Base-by-base conservation (phyloP, 2,888 invertebrate genomes). In the Deladenus siricidicola region DNA sequence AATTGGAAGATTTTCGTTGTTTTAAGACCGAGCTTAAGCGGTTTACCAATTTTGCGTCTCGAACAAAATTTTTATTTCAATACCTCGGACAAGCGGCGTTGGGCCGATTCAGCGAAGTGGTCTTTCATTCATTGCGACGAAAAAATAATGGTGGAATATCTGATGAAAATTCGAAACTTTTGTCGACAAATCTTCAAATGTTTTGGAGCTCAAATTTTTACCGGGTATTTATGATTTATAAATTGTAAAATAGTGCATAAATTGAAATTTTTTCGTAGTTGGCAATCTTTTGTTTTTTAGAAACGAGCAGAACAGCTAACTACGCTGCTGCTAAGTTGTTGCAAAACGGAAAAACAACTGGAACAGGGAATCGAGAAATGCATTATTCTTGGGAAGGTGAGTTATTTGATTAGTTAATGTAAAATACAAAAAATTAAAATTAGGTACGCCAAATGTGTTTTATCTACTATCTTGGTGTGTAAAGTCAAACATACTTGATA, bases 151-250 rank as follows among this genome's bases (percentile, higher is more conserved):
- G 14, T 6, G 39, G 39, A 34, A 34, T 34, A 34, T 6, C 39
- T 10, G 39, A n/a, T n/a, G n/a, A n/a, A n/a, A n/a, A n/a, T n/a
- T n/a, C 39, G 8, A 34, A 14, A 6, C 39, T 19, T 28, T 14
- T 28, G 30, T 56, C 71, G 4, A 67, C 72, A 4, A 65, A 69
- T 60, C 63, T 77, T 26, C 67, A 69, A 43, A 60, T 74, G 43
- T 73, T 72, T 60, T 76, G 76, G 76, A 65, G 65, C 2, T 62
- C 63, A 34, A 58, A 57, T 6, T 56, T 56, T 14, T 76, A 69
- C 58, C 65, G 64, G 62, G 73, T 74, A 50, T 19, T 56, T 59
- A 19, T n/a, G n/a, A n/a, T n/a, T n/a, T n/a, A n/a, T n/a, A n/a
- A n/a, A n/a, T n/a, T n/a, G n/a, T n/a, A n/a, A n/a, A n/a, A n/a